Conservation (phyloP, 2,797 vertebrate genomes). For the Chiroxiphia lanceolata region DNA sequence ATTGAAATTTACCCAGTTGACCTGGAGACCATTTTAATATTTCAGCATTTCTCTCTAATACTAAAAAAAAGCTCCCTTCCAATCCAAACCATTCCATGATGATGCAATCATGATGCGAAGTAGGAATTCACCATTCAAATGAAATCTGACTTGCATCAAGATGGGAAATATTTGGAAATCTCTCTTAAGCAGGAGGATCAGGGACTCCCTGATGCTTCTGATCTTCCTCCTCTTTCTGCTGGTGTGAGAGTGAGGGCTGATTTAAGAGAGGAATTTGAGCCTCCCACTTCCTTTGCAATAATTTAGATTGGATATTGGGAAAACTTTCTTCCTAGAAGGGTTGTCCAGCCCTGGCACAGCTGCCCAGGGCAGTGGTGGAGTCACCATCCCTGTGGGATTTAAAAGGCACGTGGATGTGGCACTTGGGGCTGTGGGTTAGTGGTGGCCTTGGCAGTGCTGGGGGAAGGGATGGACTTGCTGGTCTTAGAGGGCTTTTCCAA, state of each 20-base stretch:
- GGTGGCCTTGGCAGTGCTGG: neutral
- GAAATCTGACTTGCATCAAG: neutral
- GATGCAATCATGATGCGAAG: neutral
- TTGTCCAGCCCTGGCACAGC: neutral
- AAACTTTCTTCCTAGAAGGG: neutral
- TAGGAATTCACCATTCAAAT: neutral
- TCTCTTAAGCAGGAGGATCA: neutral
- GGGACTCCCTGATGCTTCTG: neutral
- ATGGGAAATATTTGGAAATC: neutral
- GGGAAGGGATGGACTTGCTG: neutral
- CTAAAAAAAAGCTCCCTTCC: neutral
- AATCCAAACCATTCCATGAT: neutral
- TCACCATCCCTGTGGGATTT: neutral
- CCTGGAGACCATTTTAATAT: neutral
- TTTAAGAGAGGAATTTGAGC: neutral
- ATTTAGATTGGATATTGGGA: neutral
- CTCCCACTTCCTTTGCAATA: neutral
- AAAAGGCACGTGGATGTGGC: neutral
- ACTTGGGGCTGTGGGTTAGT: neutral
- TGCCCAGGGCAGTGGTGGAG: neutral
- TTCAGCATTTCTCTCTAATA: neutral
- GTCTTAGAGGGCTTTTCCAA: neutral
- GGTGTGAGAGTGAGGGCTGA: neutral
- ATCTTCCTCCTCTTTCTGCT: neutral
- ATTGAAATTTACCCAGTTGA: neutral